Percentiles rank a stretch among this genome's conserved stretches.
These are phyloP conservation scores for Ecliptopera silaceata DNA, from an alignment of 2,888 invertebrate species.

Conservation along the genomic window DNA sequence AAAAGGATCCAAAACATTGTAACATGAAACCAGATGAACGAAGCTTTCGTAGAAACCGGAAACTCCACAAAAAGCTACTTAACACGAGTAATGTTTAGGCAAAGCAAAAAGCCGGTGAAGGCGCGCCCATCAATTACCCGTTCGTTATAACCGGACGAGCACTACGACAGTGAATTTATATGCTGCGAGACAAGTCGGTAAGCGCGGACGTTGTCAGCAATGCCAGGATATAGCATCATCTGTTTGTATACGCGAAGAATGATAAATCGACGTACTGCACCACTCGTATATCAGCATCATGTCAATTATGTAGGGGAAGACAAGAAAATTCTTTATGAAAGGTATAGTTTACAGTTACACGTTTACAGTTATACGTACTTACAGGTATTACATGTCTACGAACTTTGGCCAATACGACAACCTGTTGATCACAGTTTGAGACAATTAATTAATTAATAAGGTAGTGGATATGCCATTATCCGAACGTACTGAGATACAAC, in stretches of 20 bases:
- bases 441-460: too few relatives aligned
- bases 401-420: not conserved
- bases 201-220: constrained; percentile 14
- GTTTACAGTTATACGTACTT: too few relatives aligned
- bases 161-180: constrained; percentile 28
- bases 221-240: constrained; percentile 3
- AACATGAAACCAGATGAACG: constrained; percentile 22
- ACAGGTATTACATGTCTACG: not conserved
- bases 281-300: not conserved
- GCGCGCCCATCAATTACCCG: constrained; percentile 53
- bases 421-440: too few relatives aligned
- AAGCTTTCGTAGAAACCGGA: constrained; percentile 29
- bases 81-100: constrained; percentile 45
- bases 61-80: constrained; percentile 36
- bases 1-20: constrained; percentile 24
- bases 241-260: not conserved
- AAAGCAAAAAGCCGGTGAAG: constrained; percentile 48
- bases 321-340: not conserved
- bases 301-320: not conserved
- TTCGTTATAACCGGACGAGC: constrained; percentile 41
- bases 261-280: not conserved
- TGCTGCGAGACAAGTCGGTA: constrained; percentile 16
- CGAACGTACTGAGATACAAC: too few relatives aligned
- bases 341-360: too few relatives aligned
- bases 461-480: too few relatives aligned